Evolutionary conservation across 1,140 invertebrate species (phyloP).

Genomic region (Zaprionus lachaisei): DNA sequence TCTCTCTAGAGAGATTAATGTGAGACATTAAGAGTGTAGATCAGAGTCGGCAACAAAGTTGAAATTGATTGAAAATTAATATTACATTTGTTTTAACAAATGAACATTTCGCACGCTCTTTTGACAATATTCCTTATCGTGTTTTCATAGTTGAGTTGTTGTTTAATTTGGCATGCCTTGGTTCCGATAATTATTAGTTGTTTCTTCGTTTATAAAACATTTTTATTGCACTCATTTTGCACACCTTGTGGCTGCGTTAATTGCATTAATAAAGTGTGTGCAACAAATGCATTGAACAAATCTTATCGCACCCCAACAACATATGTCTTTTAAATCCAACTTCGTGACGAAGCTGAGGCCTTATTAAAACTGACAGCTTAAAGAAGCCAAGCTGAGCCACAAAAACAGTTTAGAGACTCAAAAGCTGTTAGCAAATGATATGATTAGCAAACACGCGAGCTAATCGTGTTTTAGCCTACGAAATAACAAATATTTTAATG

Average conservation of each 20-base stretch:
- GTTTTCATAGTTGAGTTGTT: conserved; percentile 45
- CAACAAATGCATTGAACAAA: conserved; percentile 56
- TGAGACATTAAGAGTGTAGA: conserved; percentile 12
- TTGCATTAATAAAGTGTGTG: conserved; percentile 47
- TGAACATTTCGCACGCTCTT: conserved; percentile 10
- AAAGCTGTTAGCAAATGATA: conserved; percentile 16
- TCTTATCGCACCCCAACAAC: conserved; percentile 54
- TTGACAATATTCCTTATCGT: conserved; percentile 26
- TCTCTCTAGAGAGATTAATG: conserved; percentile 19
- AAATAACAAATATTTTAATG: conserved; percentile 28
- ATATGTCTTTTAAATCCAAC: conserved; percentile 36
- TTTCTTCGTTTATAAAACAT: conserved; percentile 28
- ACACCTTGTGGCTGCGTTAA: conserved; percentile 59
- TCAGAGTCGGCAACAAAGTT: not conserved
- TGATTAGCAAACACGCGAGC: conserved; percentile 44
- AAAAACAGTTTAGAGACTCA: conserved; percentile 2
- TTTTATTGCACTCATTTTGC: conserved; percentile 41
- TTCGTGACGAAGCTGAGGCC: conserved; percentile 20
- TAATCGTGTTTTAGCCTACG: conserved; percentile 11
- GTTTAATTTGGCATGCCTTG: conserved; percentile 40
- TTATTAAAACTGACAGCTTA: conserved; percentile 17
- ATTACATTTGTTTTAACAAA: conserved; percentile 5
- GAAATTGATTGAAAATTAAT: conserved; percentile 9
- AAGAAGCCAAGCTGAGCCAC: not conserved
- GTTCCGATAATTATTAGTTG: conserved; percentile 24